Percentiles rank a stretch among this genome's conserved stretches.
Evolutionary conservation across 2,888 invertebrate genomes (phyloP).

Genomic region (Meandrusa payeni): DNA sequence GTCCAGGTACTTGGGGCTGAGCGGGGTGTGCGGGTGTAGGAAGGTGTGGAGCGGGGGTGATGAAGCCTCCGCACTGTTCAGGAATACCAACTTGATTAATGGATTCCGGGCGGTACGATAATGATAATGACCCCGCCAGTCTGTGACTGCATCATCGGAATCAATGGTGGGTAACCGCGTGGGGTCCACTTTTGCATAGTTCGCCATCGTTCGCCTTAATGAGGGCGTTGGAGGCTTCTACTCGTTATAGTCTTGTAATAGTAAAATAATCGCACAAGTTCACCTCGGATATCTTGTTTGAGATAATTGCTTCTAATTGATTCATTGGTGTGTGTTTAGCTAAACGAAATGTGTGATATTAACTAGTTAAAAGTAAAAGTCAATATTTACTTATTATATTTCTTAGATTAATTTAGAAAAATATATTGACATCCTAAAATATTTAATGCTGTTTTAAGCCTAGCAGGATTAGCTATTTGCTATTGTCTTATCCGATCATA

Average conservation of each 20-base stretch:
- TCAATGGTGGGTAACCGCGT: conserved; percentile 53
- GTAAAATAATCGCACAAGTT: conserved; percentile 20
- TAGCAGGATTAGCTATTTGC: too few species aligned
- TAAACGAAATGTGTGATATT: too few species aligned
- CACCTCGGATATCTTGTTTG: not conserved
- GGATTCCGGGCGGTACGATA: conserved; percentile 67
- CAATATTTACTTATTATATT: too few species aligned
- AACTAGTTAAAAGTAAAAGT: too few species aligned
- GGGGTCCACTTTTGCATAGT: conserved; percentile 57
- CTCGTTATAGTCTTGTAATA: conserved; percentile 31
- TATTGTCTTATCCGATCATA: too few species aligned
- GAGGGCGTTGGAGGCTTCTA: conserved; percentile 32
- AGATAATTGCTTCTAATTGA: too few species aligned
- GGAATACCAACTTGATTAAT: conserved; percentile 77
- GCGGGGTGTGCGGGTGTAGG: conserved; percentile 31
- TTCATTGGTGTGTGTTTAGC: too few species aligned
- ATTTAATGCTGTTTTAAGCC: too few species aligned
- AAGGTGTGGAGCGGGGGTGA: conserved; percentile 33
- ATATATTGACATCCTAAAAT: too few species aligned
- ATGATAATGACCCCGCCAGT: conserved; percentile 73
- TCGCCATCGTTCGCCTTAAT: conserved; percentile 41
- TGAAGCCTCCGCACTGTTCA: conserved; percentile 48
- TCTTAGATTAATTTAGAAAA: too few species aligned
- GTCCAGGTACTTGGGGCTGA: conserved; percentile 66
- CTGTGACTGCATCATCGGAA: conserved; percentile 67